Evolutionary conservation across 2,888 invertebrate genomes (phyloP), one percentile per base, ranked within the genome.

Genomic region (Drosophila mayaguana): DNA sequence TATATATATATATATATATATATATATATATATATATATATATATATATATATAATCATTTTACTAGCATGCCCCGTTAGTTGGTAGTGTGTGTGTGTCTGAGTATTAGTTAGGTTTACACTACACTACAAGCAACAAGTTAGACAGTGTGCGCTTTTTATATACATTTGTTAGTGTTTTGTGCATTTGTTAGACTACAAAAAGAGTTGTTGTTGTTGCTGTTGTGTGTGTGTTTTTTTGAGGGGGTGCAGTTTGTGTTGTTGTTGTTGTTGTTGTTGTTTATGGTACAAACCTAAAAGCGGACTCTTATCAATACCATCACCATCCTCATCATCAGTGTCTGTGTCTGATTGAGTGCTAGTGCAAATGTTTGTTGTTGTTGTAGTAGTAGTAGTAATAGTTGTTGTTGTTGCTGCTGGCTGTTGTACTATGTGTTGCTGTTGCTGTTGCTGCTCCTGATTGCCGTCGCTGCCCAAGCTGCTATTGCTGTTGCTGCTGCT

Each of bases 201-300:
- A 53, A 45, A 38, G 56, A 54, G 43, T 64, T 64, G 56, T 38
- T 20, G 51, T 48, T 72, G 51, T 63, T 14, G 38, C 54, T 14
- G 45, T 18, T 68, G 46, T 25, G 32, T 32, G 11, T 28, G 42
- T 20, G 18, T 11, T 34, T 36, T 16, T 16, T 16, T 16, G 16
- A 2, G 14, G 22, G 36, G 25, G 48, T 73, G 72, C 67, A 67
- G 56, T 50, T 53, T 42, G 54, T 54, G 38, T 38, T 36, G 53
- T 53, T 54, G 38, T 36, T 53, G 54, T 36, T 53, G 57, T 70
- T 60, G 56, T 79, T 73, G 75, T 71, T 82, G 72, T 73, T 72
- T 75, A 75, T 81, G 81, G 78, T 93, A 93, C 93, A 91, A 93
- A 93, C 93, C 93, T 92, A 92, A 87, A 90, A 93, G 93, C 75